Base-by-base conservation (phyloP, 2,113 vertebrate species). In the Pseudonaja textilis region DNA sequence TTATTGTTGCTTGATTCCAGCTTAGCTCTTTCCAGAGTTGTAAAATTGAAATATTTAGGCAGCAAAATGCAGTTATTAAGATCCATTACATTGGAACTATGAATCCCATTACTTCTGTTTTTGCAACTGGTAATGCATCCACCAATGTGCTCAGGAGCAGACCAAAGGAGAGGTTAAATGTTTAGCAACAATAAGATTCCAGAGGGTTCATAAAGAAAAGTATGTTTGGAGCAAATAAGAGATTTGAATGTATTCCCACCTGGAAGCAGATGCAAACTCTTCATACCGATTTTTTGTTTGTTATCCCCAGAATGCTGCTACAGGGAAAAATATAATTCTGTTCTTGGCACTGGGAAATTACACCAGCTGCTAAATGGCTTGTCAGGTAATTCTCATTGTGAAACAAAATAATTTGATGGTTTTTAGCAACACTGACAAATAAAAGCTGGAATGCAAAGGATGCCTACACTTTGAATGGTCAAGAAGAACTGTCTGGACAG, bases 351-450 rank as follows among this genome's bases (percentile, higher is more conserved):
- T 57, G 87, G 34, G 87, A 56, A 81, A 89, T 45, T 18, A 45
- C 4, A 22, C 87, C 91, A 92, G 91, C 87, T 92, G 91, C 87
- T 92, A 55, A 89, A 89, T n/a, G 91, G 50, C 61, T 42, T 64
- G 3, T 89, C 91, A 92, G 91, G 87, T 92, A 81, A 92, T 81
- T 92, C 50, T 54, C 59, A 26, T 56, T 88, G 20, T 23, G 61
- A 81, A 88, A 89, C 6, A 22, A 34, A 89, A 92, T 64, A 56
- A 81, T 34, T 92, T 88, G 91, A 87, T 50, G 1, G 47, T 20
- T 45, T 52, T 18, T 34, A 89, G 34, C 87, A 26, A 22, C 5
- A 64, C 25, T 89, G 87, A 54, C 91, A 81, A 18, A 52, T 39
- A 25, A 45, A 81, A 25, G 25, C 50, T 81, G n/a, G 25, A 14